Evolutionary conservation across 2,113 vertebrate species (phyloP).

Genomic region (Casuarius casuarius): DNA sequence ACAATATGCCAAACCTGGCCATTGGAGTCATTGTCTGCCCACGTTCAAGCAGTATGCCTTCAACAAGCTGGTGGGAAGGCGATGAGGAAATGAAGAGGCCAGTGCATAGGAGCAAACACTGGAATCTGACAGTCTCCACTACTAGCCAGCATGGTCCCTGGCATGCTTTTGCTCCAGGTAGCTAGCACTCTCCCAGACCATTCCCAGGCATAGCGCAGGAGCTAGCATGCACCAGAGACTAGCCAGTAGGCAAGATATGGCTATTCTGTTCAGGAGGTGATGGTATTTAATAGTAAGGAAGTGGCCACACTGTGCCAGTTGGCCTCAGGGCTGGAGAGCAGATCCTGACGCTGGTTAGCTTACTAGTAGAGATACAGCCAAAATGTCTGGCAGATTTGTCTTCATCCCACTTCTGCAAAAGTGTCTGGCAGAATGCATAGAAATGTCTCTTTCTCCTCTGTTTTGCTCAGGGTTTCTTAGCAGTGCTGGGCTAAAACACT

Average conservation of each 20-base stretch:
- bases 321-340: not conserved
- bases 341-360: not conserved
- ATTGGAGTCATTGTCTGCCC: not conserved
- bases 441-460: not conserved
- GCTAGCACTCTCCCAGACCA: not conserved
- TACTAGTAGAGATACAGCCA: not conserved
- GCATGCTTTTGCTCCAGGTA: not conserved
- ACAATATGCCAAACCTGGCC: not conserved
- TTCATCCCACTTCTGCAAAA: constrained; percentile 22
- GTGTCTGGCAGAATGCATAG: not conserved
- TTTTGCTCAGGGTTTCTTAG: not conserved
- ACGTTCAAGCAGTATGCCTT: not conserved
- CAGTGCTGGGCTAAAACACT: not conserved
- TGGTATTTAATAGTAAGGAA: not conserved
- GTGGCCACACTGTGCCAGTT: not conserved
- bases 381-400: not conserved
- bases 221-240: not conserved
- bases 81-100: not conserved
- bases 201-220: not conserved
- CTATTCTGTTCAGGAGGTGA: not conserved
- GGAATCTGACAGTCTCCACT: not conserved
- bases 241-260: not conserved
- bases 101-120: not conserved
- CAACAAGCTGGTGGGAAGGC: not conserved
- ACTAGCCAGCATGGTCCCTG: not conserved